Evolutionary conservation across 2,113 vertebrate genomes (phyloP).

Genomic region (Anolis sagrei): DNA sequence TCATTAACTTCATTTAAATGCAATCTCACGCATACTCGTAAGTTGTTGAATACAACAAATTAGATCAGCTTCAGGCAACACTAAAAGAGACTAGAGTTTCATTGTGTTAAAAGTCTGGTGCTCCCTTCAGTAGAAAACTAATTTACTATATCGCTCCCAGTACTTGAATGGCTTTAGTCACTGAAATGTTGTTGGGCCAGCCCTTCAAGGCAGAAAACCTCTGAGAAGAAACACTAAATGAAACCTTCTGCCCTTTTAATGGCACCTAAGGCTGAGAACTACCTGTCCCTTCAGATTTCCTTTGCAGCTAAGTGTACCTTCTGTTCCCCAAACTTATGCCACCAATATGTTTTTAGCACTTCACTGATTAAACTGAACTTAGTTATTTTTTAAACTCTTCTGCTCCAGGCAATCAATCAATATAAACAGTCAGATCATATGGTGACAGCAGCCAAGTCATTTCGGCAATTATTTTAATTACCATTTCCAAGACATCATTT

Average conservation of each 20-base stretch:
- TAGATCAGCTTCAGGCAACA: neutral
- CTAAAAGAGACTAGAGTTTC: neutral
- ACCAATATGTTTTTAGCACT: neutral
- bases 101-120: neutral
- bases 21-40: neutral
- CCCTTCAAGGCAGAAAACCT: neutral
- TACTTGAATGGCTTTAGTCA: neutral
- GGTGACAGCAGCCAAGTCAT: neutral
- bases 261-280: neutral
- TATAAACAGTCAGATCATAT: neutral
- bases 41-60: neutral
- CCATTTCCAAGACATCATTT: neutral
- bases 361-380: neutral
- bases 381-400: neutral
- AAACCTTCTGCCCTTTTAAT: neutral
- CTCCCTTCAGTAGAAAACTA: neutral
- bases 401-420: neutral
- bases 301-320: neutral
- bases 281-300: neutral
- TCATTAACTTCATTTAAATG: neutral
- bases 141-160: neutral
- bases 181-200: neutral
- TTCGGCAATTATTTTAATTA: conserved; percentile 4
- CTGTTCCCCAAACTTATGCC: neutral
- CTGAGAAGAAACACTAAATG: neutral